These are phyloP conservation scores for Amazona guildingii DNA, from an alignment of 2,113 vertebrate genomes.

Conservation along the genomic window DNA sequence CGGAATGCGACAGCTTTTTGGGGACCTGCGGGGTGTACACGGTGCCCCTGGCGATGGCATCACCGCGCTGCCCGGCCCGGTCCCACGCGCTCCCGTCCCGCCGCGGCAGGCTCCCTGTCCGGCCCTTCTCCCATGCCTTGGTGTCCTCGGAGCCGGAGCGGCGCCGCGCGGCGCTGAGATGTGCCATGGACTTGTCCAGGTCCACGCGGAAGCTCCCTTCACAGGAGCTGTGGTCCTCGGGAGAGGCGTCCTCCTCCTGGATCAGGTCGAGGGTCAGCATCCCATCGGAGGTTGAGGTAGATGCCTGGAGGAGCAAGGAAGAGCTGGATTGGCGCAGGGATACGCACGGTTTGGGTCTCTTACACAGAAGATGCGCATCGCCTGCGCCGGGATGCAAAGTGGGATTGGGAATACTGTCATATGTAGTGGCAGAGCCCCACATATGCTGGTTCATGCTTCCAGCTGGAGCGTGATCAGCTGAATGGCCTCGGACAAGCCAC, in stretches of 20 bases:
- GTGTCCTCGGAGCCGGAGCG: slow-evolving; percentile 73
- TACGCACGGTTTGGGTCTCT: too few species aligned
- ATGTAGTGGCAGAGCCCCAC: neutral
- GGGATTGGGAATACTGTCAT: too few species aligned
- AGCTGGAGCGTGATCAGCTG: neutral
- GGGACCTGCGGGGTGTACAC: slow-evolving; percentile 79
- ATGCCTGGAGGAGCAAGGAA: slow-evolving; percentile 75
- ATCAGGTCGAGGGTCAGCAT: slow-evolving; percentile 95
- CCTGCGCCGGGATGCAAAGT: accelerated
- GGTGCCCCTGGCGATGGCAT: slow-evolving; percentile 70
- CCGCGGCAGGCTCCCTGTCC: slow-evolving; percentile 72
- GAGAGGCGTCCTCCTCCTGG: slow-evolving; percentile 86
- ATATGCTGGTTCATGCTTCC: too few species aligned
- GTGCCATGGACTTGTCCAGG: slow-evolving; percentile 74
- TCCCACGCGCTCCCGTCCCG: slow-evolving; percentile 68
- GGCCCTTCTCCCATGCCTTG: neutral
- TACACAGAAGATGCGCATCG: accelerated
- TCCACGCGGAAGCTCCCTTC: slow-evolving; percentile 80
- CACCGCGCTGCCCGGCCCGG: slow-evolving; percentile 16
- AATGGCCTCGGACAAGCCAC: neutral
- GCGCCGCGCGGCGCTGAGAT: slow-evolving; percentile 54
- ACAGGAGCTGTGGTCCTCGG: slow-evolving; percentile 76
- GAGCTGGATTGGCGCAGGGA: neutral
- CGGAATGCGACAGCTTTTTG: slow-evolving; percentile 68
- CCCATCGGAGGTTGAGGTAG: slow-evolving; percentile 89